Base-by-base conservation (phyloP, 2,888 invertebrate genomes). In the Harpagoxenus sublaevis region DNA sequence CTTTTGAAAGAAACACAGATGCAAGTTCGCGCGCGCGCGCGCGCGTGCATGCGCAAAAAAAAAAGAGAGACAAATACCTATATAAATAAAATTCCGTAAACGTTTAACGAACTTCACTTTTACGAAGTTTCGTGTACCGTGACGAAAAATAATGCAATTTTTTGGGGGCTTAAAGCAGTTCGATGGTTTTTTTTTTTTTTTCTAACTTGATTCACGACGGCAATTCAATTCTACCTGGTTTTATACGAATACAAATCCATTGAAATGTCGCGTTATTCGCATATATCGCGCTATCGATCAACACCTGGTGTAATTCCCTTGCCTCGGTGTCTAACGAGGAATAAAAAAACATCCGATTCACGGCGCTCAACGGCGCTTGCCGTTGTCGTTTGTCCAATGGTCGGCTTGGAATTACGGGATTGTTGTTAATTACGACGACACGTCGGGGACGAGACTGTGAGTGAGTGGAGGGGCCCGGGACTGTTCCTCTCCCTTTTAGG, bases 391-490 rank as follows among this genome's bases (percentile, higher is more conserved):
- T 51, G 68, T 39, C 45, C 57, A 23, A 78, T 45, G 39, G 39
- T 39, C 42, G 60, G 35, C 35, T 53, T 65, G 77, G 62, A 75
- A 62, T 75, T 75, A 65, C 42, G 12, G 23, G 48, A 28, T 71
- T 81, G 62, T 81, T 79, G 70, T 70, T 81, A 81, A 81, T 81
- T 71, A 81, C 28, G 48, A 8, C 28, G 48, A 51, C 60, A 70
- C 12, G 42, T 35, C 60, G 48, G 71, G 70, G n/a, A n/a, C 23
- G 48, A 28, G 60, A 35, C 60, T 4, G 35, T 6, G 35, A 35
- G 35, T 51, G 48, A 71, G 70, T 18, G 57, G 45, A 31, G 35
- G 68, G 31, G 45, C 15, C 10, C 35, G 35, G n/a, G n/a, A 9
- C 9, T 9, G 53, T 79, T 57, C 28, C 48, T 57, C 66, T 57